phyloP scores from a whole-genome alignment of 1,140 invertebrate genomes.

The Penaeus japonicus region DNA sequence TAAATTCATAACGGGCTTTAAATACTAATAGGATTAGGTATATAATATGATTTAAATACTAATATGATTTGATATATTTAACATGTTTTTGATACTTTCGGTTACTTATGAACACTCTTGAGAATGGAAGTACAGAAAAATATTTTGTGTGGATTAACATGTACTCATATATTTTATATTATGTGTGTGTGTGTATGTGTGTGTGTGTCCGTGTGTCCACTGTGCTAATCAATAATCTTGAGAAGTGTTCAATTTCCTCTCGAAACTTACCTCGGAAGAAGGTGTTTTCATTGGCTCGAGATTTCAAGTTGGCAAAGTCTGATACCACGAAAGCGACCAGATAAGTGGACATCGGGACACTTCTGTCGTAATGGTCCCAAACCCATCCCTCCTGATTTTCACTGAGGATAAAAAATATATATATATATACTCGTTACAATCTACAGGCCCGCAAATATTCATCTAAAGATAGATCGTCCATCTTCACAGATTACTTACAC shows the following conservation, averaged over 20 bases:
- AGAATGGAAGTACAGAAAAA: too few species aligned
- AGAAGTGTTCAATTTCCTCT: background rate
- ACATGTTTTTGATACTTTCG: too few species aligned
- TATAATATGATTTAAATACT: too few species aligned
- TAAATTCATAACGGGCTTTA: too few species aligned
- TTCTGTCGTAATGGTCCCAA: constrained; percentile 77
- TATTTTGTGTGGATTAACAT: too few species aligned
- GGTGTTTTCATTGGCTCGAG: constrained; percentile 14
- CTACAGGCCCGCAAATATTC: background rate
- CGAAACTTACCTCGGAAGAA: constrained; percentile 50
- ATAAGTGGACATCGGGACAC: constrained; percentile 87
- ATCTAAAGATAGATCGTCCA: background rate
- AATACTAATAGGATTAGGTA: too few species aligned
- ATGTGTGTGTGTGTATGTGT: too few species aligned
- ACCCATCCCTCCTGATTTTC: constrained; percentile 71
- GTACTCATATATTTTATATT: too few species aligned
- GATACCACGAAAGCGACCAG: constrained; percentile 83
- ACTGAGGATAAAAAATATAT: constrained; percentile 63
- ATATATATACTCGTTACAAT: background rate
- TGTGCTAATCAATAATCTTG: background rate
- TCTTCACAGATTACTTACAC: constrained; percentile 34
- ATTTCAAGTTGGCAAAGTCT: constrained; percentile 70
- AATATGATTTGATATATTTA: too few species aligned
- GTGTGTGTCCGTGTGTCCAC: too few species aligned
- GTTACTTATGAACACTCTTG: too few species aligned